Evolutionary conservation across 2,888 invertebrate genomes (phyloP).

Genomic region (Rhagonycha fulva): DNA sequence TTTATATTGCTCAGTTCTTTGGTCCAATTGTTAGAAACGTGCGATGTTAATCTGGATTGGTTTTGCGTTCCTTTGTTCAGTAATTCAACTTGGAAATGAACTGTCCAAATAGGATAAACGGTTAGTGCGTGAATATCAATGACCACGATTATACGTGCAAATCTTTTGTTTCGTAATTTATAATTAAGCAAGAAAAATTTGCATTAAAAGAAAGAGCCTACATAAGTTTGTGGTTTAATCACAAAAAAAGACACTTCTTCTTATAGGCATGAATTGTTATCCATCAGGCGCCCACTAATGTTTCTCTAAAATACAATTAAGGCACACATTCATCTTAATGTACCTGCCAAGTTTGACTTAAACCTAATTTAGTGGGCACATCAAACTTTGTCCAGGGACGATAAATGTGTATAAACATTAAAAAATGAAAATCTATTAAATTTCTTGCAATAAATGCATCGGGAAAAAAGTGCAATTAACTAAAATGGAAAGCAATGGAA

Average conservation of each 20-base stretch:
- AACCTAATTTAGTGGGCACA: slow-evolving; percentile 2
- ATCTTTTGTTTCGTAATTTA: not conserved
- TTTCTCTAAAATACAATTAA: slow-evolving; percentile 5
- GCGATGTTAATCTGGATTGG: not conserved
- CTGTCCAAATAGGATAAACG: not conserved
- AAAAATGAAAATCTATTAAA: not conserved
- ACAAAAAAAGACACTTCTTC: not conserved
- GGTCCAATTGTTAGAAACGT: not conserved
- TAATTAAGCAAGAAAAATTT: not conserved
- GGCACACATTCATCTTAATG: slow-evolving; percentile 3
- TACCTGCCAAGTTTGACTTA: slow-evolving; percentile 3
- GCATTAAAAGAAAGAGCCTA: not conserved
- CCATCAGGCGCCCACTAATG: slow-evolving; percentile 2
- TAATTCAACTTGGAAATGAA: not conserved
- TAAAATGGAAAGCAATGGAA: not conserved
- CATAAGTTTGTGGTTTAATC: not conserved
- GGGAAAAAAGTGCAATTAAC: not conserved
- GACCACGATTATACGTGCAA: not conserved
- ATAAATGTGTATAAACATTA: not conserved
- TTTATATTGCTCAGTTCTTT: not conserved
- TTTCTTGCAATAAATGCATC: not conserved
- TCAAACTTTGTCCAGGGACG: not conserved
- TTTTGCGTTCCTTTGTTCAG: not conserved
- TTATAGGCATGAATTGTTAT: not conserved
- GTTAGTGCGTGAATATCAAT: not conserved